These are phyloP conservation scores for Ispidina picta DNA, from an alignment of 2,797 vertebrate species.

Conservation along the genomic window DNA sequence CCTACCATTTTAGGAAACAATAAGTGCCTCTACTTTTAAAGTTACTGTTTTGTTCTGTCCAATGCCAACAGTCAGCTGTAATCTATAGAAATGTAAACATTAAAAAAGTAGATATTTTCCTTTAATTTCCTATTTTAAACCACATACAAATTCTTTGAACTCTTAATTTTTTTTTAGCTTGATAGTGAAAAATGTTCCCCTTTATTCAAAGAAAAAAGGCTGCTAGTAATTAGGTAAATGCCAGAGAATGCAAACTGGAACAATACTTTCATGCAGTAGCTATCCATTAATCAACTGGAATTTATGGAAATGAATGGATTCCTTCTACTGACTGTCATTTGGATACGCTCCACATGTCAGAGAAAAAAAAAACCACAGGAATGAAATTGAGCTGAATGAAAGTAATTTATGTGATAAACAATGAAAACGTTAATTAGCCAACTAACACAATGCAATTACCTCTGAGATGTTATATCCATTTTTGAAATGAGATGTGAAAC, in stretches of 20 bases:
- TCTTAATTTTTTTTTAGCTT: neutral
- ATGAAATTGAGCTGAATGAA: neutral
- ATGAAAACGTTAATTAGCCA: neutral
- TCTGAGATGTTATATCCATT: neutral
- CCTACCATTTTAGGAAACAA: neutral
- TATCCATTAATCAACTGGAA: neutral
- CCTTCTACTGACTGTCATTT: slow-evolving; percentile 1
- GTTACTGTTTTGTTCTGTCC: neutral
- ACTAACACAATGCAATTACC: neutral
- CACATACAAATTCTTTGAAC: neutral
- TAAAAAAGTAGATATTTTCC: neutral
- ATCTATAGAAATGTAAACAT: neutral
- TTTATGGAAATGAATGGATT: neutral
- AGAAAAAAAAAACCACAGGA: neutral
- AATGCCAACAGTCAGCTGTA: neutral
- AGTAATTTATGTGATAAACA: neutral
- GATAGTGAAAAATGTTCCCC: neutral
- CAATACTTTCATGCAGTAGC: neutral
- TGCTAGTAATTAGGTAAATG: neutral
- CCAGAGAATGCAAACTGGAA: neutral
- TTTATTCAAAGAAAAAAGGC: neutral
- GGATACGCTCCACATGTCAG: neutral
- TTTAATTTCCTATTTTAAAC: neutral
- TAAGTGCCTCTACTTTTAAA: neutral
- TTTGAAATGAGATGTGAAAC: neutral